Percentiles rank a stretch among this genome's conserved stretches.
phyloP scores from a whole-genome alignment of 2,113 vertebrate genomes.

The Myiagra hebetior region DNA sequence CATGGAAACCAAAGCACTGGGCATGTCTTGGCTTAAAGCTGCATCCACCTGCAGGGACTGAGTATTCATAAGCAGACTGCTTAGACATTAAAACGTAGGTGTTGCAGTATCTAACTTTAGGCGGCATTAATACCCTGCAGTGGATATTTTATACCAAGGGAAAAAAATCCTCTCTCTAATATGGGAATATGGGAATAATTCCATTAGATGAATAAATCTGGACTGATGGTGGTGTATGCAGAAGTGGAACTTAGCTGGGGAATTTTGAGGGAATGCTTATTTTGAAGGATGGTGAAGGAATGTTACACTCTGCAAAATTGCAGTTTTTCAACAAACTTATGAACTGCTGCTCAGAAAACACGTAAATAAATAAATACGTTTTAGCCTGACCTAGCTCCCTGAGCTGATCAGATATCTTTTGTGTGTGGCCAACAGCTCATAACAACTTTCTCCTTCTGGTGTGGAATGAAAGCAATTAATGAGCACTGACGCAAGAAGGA shows the following conservation, averaged over 20 bases:
- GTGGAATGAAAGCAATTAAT: constrained; percentile 41
- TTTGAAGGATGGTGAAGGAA: constrained; percentile 8
- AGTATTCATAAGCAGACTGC: neutral
- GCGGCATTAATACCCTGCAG: neutral
- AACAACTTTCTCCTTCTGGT: neutral
- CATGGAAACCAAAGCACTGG: neutral
- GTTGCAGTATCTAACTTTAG: neutral
- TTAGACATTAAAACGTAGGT: neutral
- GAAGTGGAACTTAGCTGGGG: neutral
- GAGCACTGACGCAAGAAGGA: constrained; percentile 25
- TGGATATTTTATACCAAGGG: neutral
- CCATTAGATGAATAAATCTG: neutral
- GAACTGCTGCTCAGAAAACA: neutral
- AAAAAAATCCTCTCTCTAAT: neutral
- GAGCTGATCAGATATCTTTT: constrained; percentile 4
- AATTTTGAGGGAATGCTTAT: neutral
- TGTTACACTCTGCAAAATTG: neutral
- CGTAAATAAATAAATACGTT: constrained; percentile 41
- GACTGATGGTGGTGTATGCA: neutral
- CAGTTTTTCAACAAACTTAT: constrained; percentile 16
- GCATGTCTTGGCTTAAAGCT: neutral
- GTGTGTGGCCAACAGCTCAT: neutral
- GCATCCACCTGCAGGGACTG: neutral
- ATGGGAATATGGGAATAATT: neutral
- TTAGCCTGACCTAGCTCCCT: constrained; percentile 16